Evolutionary conservation across 2,888 invertebrate genomes (phyloP).

Genomic region (Ctena decussata): DNA sequence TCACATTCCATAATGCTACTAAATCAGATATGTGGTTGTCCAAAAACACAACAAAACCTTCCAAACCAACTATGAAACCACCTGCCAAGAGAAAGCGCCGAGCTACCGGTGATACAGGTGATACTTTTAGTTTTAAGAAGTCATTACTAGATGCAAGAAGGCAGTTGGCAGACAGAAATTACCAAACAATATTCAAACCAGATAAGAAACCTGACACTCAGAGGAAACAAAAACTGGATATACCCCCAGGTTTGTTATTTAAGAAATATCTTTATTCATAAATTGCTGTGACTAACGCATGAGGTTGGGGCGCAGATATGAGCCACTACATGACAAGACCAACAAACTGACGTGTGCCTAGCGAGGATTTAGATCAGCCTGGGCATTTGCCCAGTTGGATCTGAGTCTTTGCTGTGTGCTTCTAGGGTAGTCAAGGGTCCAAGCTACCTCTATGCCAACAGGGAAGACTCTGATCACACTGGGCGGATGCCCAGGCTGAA

Average conservation of each 20-base stretch:
- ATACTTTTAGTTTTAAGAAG: not conserved
- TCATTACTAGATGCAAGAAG: constrained; percentile 32
- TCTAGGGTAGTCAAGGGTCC: no score
- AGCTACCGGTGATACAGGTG: not conserved
- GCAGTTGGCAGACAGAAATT: constrained; percentile 34
- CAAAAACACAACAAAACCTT: constrained; percentile 16
- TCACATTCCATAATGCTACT: not conserved
- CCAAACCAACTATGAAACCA: not conserved
- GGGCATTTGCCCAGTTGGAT: no score
- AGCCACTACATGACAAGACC: no score
- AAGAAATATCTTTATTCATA: no score
- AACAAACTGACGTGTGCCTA: no score
- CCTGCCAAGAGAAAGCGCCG: constrained; percentile 37
- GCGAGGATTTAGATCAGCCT: no score
- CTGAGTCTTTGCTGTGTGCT: no score
- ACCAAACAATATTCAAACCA: constrained; percentile 39
- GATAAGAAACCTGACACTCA: constrained; percentile 11
- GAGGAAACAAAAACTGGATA: constrained; percentile 12
- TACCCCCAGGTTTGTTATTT: not conserved
- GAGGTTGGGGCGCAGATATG: no score
- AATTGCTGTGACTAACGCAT: no score
- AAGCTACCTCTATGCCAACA: no score
- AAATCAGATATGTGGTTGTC: constrained; percentile 52
- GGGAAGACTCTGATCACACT: no score
- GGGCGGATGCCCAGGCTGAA: no score